Evolutionary conservation across 2,113 vertebrate species (phyloP).

Genomic region (Fulica atra): DNA sequence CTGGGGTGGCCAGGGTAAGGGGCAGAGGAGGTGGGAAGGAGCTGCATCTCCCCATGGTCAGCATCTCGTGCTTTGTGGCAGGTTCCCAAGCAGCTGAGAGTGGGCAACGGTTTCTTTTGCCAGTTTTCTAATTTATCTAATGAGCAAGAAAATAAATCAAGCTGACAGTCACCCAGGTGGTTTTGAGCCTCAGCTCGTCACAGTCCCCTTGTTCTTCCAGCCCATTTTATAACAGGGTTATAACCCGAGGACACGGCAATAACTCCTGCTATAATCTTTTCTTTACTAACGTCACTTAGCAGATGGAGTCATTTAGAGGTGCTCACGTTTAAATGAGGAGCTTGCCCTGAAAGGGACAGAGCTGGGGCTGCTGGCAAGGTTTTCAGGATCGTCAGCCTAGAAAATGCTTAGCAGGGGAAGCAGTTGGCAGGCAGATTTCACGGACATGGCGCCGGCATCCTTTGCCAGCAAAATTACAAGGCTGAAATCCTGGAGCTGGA

Average conservation of each 20-base stretch:
- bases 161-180: conserved; percentile 63
- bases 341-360: conserved; percentile 63
- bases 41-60: not conserved
- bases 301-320: conserved; percentile 69
- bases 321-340: conserved; percentile 58
- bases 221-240: conserved; percentile 47
- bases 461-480: conserved; percentile 70
- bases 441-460: not conserved
- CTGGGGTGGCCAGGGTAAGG: not conserved
- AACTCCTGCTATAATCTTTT: conserved; percentile 63
- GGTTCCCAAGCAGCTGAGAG: conserved; percentile 28
- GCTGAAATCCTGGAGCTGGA: conserved; percentile 60
- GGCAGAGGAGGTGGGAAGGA: not conserved
- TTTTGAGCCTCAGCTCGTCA: conserved; percentile 18
- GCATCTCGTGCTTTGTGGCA: not conserved
- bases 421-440: conserved; percentile 65
- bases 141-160: conserved; percentile 64
- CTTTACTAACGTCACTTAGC: conserved; percentile 57
- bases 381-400: conserved; percentile 51
- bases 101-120: not conserved
- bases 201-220: conserved; percentile 21
- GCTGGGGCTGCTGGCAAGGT: conserved; percentile 56
- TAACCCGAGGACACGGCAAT: conserved; percentile 26
- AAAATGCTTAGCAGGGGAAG: conserved; percentile 69
- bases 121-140: conserved; percentile 64